Conservation (phyloP, 2,888 invertebrate genomes). For the Philaethria dido region DNA sequence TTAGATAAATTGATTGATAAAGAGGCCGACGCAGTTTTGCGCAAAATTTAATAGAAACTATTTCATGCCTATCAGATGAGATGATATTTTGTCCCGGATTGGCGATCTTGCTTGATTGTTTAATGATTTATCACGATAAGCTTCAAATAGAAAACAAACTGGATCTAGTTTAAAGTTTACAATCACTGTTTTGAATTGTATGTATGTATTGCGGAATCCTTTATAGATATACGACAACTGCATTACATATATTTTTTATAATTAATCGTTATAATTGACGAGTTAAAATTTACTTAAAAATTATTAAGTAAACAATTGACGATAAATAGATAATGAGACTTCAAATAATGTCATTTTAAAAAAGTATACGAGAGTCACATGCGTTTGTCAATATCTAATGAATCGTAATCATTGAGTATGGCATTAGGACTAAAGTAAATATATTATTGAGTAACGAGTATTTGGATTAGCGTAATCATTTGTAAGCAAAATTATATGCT, state of each 20-base stretch:
- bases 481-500: constrained; percentile 37
- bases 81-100: constrained; percentile 63
- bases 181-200: constrained; percentile 34
- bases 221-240: background rate
- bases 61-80: constrained; percentile 53
- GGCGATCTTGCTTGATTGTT: constrained; percentile 58
- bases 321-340: background rate
- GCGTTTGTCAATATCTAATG: background rate
- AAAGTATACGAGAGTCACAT: background rate
- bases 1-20: constrained; percentile 81
- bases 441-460: constrained; percentile 34
- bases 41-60: constrained; percentile 73
- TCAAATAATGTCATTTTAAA: background rate
- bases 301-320: no score
- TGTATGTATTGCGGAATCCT: constrained; percentile 13
- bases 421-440: constrained; percentile 10
- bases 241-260: background rate
- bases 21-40: constrained; percentile 65
- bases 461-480: constrained; percentile 34
- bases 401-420: constrained; percentile 7
- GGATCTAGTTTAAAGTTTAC: constrained; percentile 35
- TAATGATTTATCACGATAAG: constrained; percentile 59
- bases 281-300: background rate
- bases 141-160: constrained; percentile 41
- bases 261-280: no score